A percentile compares a stretch with the other conserved stretches of the same genome.
Conservation (phyloP, 2,888 invertebrate species). For the Cremastobaeus sp. region DNA sequence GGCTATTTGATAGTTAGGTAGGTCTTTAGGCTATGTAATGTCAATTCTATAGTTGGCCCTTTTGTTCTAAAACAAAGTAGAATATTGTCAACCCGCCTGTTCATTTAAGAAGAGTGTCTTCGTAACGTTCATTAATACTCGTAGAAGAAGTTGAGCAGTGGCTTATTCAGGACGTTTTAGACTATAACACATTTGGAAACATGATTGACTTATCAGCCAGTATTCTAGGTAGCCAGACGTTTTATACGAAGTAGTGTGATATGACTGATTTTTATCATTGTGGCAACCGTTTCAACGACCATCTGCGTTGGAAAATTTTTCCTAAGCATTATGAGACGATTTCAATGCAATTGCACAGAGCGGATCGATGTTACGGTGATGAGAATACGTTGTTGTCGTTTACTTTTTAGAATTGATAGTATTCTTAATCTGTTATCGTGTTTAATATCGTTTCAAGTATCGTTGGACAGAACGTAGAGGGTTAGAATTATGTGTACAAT, state of each 20-base stretch:
- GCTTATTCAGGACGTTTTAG: conserved; percentile 50
- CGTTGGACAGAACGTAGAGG: conserved; percentile 57
- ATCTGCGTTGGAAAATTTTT: conserved; percentile 22
- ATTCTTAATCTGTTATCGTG: conserved; percentile 29
- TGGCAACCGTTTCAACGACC: conserved; percentile 41
- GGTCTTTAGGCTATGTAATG: conserved; percentile 48
- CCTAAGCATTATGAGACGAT: conserved; percentile 29
- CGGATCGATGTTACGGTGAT: conserved; percentile 43
- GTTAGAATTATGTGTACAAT: conserved; percentile 38
- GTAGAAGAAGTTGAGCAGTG: conserved; percentile 54
- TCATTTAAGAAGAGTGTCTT: conserved; percentile 72
- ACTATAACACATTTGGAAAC: conserved; percentile 37
- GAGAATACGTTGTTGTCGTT: conserved; percentile 31
- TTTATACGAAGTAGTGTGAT: conserved; percentile 54
- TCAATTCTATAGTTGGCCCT: conserved; percentile 55
- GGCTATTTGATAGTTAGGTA: conserved; percentile 51
- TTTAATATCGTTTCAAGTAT: conserved; percentile 49
- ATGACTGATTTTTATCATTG: conserved; percentile 35
- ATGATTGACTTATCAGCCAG: conserved; percentile 37
- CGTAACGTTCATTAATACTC: conserved; percentile 62
- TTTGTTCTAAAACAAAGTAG: conserved; percentile 51
- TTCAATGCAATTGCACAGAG: conserved; percentile 32
- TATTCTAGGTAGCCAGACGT: conserved; percentile 56
- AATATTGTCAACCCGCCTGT: conserved; percentile 66
- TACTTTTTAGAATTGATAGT: conserved; percentile 54